Evolutionary conservation across 1,140 invertebrate species (phyloP), one percentile per base, ranked within the genome.

Genomic region (Lepidurus arcticus): DNA sequence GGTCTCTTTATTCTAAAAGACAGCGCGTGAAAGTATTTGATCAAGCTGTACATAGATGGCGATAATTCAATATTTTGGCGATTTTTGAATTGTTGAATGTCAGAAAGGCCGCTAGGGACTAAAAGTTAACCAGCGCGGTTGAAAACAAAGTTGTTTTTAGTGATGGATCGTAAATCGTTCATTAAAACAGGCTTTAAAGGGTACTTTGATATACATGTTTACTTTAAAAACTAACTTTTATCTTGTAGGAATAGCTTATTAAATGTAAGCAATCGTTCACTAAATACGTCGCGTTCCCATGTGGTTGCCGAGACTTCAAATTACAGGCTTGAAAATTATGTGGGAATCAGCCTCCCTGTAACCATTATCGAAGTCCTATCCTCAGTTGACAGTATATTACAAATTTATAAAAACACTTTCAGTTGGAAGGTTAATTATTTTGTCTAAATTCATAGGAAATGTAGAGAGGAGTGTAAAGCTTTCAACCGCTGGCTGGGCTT

Each of bases 401-500:
- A 0, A 43, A 9, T 24, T 43, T 44, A 13, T 42, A 4, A 16
- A 34, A 4, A 34, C 34, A 4, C 2, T 34, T 34, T 34, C 34
- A 34, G 34, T 7, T 10, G 74, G 13, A 75, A 21, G 16, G 26
- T 78, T 53, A 34, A 11, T 73, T 21, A 26, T 73, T 73, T 13
- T 76, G 10, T 65, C 44, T 45, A 76, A 44, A 24, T 42, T 13
- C 21, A 43, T 80, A 90, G 90, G 87, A 78, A 88, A 87, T 81
- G 87, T 86, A 44, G 85, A 87, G 78, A 88, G 92, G 1, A 91
- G 89, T 77, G 90, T 91, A 0, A 88, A 87, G 80, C 85, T 92
- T 44, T 87, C 89, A 75, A 81, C 85, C 76, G 86, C 88, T 83
- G 92, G 92, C 2, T 94, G 92, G 92, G 92, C 91, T 26, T 94